These are phyloP conservation scores for Thaleichthys pacificus DNA, from an alignment of 2,797 vertebrate species.

Conservation along the genomic window DNA sequence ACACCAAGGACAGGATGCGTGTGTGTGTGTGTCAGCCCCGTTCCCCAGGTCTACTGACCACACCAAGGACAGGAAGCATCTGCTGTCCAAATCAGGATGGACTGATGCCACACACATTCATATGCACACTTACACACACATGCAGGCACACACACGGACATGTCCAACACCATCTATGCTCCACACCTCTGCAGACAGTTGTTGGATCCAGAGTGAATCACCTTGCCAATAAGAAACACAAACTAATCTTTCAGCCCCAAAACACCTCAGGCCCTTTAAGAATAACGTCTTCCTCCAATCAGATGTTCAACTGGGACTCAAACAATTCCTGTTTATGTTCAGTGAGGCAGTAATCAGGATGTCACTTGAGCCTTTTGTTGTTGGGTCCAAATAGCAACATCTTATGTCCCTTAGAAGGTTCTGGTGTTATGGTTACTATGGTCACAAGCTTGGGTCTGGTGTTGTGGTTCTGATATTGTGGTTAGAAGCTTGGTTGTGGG, in stretches of 20 bases:
- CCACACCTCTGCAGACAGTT: too few species aligned
- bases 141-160: background rate
- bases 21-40: slow-evolving; percentile 20
- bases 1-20: too few species aligned
- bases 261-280: background rate
- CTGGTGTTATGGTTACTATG: background rate
- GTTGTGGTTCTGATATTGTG: background rate
- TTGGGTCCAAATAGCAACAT: slow-evolving; percentile 36
- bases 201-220: too few species aligned
- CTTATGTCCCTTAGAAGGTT: slow-evolving; percentile 8
- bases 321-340: slow-evolving; percentile 64
- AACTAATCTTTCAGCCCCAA: background rate
- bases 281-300: background rate
- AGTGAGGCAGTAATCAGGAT: slow-evolving; percentile 36
- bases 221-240: too few species aligned
- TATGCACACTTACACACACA: too few species aligned
- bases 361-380: slow-evolving; percentile 43
- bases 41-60: slow-evolving; percentile 44
- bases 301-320: slow-evolving; percentile 35
- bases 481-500: too few species aligned
- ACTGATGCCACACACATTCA: too few species aligned
- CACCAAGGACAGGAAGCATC: slow-evolving; percentile 61
- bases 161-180: slow-evolving; percentile 10
- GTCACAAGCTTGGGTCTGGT: background rate
- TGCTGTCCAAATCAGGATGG: slow-evolving; percentile 60